Percentiles rank a stretch among this genome's conserved stretches.
Conservation (phyloP, 2,113 vertebrate species). For the Tachysurus vachellii region DNA sequence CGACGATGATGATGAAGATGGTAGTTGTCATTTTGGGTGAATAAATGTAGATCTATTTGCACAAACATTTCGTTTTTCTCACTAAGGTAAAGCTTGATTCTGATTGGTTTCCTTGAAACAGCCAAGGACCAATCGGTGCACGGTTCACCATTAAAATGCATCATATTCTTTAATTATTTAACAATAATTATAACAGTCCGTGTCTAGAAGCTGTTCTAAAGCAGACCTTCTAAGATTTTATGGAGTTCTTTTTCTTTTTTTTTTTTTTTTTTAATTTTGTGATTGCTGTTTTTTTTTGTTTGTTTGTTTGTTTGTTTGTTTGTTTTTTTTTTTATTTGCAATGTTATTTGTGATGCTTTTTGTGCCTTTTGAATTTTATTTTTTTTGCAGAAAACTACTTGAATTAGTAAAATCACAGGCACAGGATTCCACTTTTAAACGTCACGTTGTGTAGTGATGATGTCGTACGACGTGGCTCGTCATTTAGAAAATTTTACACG, state of each 20-base stretch:
- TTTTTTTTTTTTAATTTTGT: background rate
- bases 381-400: no score
- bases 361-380: no score
- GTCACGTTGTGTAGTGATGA: no score
- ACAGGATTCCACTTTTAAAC: no score
- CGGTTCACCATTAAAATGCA: background rate
- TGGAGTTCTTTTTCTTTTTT: background rate
- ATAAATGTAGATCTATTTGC: background rate
- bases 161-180: background rate
- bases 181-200: background rate
- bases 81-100: background rate
- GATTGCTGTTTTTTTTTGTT: no score
- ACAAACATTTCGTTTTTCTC: background rate
- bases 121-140: background rate
- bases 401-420: no score
- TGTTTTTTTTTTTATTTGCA: no score
- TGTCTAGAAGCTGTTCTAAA: background rate
- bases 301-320: no score
- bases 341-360: no score
- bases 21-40: background rate
- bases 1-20: background rate
- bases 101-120: background rate
- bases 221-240: background rate
- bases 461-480: no score
- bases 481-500: no score